Evolutionary conservation across 2,113 vertebrate genomes (phyloP), one percentile per base, ranked within the genome.

Genomic region (Sebastes fasciatus): DNA sequence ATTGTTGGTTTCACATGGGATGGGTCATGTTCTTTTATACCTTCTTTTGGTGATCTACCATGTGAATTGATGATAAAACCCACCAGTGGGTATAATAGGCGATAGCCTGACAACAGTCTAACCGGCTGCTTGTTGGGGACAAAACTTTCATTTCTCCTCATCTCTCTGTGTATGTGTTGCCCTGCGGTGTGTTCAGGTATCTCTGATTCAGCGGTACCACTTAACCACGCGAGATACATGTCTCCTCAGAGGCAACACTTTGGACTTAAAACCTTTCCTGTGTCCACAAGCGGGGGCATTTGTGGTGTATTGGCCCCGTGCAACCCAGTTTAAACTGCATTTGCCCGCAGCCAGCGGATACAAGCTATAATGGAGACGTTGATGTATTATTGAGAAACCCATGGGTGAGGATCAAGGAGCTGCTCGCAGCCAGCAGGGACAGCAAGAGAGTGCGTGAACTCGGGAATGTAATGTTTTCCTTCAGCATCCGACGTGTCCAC

Each of bases 381-480:
- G 92, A 94, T 95, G 93, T 93, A 93, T 94, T 94, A 94, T 94
- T 93, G 85, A 95, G 90, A 86, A 92, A 90, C 93, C 92, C 89
- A 91, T 64, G 91, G 92, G 93, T 89, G 46, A 86, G 89, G 91
- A 93, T 92, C 93, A 93, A 89, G 93, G 90, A 91, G 83, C 67
- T 77, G 84, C 88, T 88, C 19, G 77, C 86, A 81, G 89, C 85
- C 83, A 42, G 86, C 61, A 72, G 90, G 80, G 88, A 85, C 61
- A 75, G 85, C 81, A 16, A 80, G 87, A 77, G 66, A 60, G 85
- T 61, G 82, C 78, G 87, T 92, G 87, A 89, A 94, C 92, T 87
- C 80, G 16, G 82, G 55, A 86, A 34, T 34, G 34, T 88, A 77
- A 84, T 90, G 85, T 89, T 88, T 91, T 90, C 87, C 74, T 89